Percentiles rank a stretch among this genome's conserved stretches.
These are phyloP conservation scores for Synanthedon formicaeformis DNA, from an alignment of 2,888 invertebrate species.

Conservation along the genomic window DNA sequence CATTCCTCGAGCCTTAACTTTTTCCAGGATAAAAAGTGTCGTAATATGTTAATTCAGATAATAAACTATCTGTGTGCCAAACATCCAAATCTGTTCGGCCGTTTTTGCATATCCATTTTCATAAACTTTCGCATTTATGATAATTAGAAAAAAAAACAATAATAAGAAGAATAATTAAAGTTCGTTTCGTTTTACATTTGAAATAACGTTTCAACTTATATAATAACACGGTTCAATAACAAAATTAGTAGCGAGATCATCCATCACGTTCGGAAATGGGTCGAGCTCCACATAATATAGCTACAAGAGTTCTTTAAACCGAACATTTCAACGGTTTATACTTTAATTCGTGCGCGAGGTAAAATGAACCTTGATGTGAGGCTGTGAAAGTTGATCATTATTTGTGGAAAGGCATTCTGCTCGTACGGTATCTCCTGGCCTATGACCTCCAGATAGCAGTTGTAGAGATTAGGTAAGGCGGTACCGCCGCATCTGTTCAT, in stretches of 20 bases:
- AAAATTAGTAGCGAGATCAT: constrained; percentile 33
- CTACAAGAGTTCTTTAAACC: constrained; percentile 24
- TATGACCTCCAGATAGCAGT: constrained; percentile 47
- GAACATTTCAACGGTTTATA: constrained; percentile 20
- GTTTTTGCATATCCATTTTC: too few species aligned
- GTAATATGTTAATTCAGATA: too few species aligned
- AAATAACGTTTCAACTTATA: too few species aligned
- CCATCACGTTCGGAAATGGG: constrained; percentile 44
- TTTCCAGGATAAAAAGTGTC: too few species aligned
- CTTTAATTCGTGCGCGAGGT: constrained; percentile 18
- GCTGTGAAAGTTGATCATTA: constrained; percentile 21
- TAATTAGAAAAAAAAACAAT: too few species aligned
- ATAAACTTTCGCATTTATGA: too few species aligned
- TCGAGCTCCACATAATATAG: constrained; percentile 26
- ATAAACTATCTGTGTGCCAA: too few species aligned
- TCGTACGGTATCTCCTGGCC: constrained; percentile 54
- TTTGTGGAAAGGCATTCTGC: constrained; percentile 9
- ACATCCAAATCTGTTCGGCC: too few species aligned
- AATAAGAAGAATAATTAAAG: too few species aligned
- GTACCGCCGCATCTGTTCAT: constrained; percentile 26
- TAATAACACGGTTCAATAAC: constrained; percentile 12
- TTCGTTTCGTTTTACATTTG: too few species aligned
- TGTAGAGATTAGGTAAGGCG: constrained; percentile 35
- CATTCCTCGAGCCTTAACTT: too few species aligned
- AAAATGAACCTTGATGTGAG: constrained; percentile 28